Percentiles rank a stretch among this genome's conserved stretches.
phyloP scores from a whole-genome alignment of 2,888 invertebrate genomes.

The Ditula angustiorana region DNA sequence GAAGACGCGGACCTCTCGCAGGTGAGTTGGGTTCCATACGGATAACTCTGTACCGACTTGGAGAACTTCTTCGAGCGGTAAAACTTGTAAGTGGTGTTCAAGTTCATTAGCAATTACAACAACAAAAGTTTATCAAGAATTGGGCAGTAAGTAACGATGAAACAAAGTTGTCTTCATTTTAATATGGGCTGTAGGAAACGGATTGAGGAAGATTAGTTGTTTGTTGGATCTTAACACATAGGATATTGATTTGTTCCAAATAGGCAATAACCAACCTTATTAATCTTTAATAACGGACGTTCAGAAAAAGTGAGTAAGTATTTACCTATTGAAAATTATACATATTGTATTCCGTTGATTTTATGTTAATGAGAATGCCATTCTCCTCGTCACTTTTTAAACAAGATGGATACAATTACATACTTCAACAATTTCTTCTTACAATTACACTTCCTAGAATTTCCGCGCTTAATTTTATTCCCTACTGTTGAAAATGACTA shows the following conservation, averaged over 20 bases:
- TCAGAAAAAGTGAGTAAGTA: too few relatives aligned
- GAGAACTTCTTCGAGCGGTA: conserved; percentile 24
- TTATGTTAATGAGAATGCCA: too few relatives aligned
- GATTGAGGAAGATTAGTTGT: not conserved
- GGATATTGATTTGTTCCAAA: conserved; percentile 6
- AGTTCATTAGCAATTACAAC: conserved; percentile 31
- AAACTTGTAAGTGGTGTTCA: conserved; percentile 27
- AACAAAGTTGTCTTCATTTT: not conserved
- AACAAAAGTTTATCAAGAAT: conserved; percentile 40
- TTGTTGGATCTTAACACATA: not conserved
- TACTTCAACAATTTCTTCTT: too few relatives aligned
- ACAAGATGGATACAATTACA: too few relatives aligned
- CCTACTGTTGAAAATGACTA: not conserved
- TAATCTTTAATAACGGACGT: too few relatives aligned
- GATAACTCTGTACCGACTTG: conserved; percentile 18
- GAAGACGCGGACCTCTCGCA: conserved; percentile 88
- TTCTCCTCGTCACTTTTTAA: too few relatives aligned
- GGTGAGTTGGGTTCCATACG: conserved; percentile 69
- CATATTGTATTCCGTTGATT: too few relatives aligned
- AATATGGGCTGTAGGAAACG: not conserved
- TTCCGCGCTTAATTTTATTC: not conserved
- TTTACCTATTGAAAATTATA: too few relatives aligned
- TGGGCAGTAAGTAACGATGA: conserved; percentile 41
- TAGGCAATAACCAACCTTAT: not conserved
- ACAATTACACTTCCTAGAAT: not conserved